phyloP scores from a whole-genome alignment of 2,888 invertebrate species.

The Leptopilina drosophilae region DNA sequence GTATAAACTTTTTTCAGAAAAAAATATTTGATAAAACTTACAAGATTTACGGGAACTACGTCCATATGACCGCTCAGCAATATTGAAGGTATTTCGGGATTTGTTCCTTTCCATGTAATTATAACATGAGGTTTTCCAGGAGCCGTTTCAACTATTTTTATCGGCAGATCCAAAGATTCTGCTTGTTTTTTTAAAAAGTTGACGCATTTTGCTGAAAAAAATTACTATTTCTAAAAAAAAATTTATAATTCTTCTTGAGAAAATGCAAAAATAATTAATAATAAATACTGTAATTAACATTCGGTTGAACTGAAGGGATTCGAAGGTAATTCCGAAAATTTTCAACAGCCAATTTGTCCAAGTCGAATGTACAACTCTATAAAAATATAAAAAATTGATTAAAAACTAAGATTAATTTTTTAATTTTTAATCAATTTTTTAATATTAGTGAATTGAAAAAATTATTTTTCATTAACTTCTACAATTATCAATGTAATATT shows the following conservation, averaged over 20 bases:
- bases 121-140: slow-evolving; percentile 88
- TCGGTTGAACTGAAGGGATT: slow-evolving; percentile 92
- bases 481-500: too few species aligned
- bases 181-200: slow-evolving; percentile 87
- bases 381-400: too few species aligned
- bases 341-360: slow-evolving; percentile 81
- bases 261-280: slow-evolving; percentile 1
- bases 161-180: slow-evolving; percentile 82
- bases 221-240: slow-evolving; percentile 36
- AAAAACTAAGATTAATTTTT: too few species aligned
- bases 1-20: too few species aligned
- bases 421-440: too few species aligned
- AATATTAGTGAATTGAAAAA: too few species aligned
- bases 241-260: not conserved
- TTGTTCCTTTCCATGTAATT: slow-evolving; percentile 88
- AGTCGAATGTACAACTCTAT: too few species aligned
- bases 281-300: slow-evolving; percentile 88
- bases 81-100: slow-evolving; percentile 84
- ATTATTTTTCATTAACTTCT: too few species aligned
- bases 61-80: slow-evolving; percentile 97
- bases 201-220: slow-evolving; percentile 84
- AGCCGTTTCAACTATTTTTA: slow-evolving; percentile 81
- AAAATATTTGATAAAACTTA: slow-evolving; percentile 76
- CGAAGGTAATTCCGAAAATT: slow-evolving; percentile 91
- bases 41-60: slow-evolving; percentile 95